Conservation (phyloP, 2,113 vertebrate species). For the Myrmecobius fasciatus region DNA sequence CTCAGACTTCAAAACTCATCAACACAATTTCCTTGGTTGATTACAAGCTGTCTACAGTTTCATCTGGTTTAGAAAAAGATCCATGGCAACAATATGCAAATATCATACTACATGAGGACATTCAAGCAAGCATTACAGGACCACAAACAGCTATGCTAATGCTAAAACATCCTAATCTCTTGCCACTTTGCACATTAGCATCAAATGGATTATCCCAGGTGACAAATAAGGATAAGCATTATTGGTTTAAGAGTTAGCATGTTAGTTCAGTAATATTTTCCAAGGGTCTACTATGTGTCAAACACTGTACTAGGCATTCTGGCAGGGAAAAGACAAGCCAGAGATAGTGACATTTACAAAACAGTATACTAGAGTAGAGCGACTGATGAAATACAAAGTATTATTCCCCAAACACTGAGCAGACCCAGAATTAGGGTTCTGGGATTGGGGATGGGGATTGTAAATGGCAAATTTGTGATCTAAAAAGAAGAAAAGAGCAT, state of each 20-base stretch:
- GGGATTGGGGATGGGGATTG: background rate
- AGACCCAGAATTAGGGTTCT: background rate
- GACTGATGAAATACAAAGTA: background rate
- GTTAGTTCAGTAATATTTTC: background rate
- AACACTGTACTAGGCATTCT: background rate
- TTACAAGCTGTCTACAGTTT: background rate
- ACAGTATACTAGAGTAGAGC: background rate
- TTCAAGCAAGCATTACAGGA: background rate
- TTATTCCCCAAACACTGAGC: background rate
- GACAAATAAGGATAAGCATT: background rate
- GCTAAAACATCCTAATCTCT: background rate
- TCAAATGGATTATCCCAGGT: background rate
- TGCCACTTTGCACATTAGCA: background rate
- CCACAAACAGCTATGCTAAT: constrained; percentile 6
- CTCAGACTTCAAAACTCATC: background rate
- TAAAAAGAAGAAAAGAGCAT: background rate
- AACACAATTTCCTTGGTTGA: background rate
- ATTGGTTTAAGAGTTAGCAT: background rate
- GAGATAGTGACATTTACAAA: background rate
- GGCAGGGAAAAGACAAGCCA: background rate
- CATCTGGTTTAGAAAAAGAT: background rate
- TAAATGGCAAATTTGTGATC: background rate
- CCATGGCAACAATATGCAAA: background rate
- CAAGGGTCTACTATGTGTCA: background rate
- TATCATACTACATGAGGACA: background rate